Base-by-base conservation (phyloP, 2,113 vertebrate genomes). In the Cryptomyrus ogoouensis region DNA sequence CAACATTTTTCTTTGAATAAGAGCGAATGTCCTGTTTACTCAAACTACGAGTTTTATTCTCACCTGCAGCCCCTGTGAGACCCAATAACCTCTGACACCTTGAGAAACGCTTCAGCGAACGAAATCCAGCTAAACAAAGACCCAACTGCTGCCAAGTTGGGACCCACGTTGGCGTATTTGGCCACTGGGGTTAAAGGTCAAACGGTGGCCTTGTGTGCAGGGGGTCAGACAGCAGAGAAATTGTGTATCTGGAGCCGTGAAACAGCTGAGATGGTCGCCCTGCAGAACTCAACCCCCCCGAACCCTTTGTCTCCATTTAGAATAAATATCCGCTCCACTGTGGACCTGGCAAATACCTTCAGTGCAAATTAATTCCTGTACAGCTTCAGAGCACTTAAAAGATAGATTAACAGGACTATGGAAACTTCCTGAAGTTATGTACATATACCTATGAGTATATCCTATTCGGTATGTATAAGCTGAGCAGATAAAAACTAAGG, bases 341-440 rank as follows among this genome's bases (percentile, higher is more conserved):
- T 52, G 58, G 85, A 88, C 62, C 47, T 53, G 47, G 85, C 89
- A 90, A 58, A 90, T 86, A 49, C 85, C 66, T 80, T 39, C 35
- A n/a, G 84, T 27, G 13, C 84, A 87, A 89, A 83, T 89, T 83
- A 83, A 89, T 49, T 89, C 47, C 88, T 83, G 74, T 49, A 49
- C 62, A 27, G 31, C 35, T 88, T 74, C 66, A 74, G 5, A 66
- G 74, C 44, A 90, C 89, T 66, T 80, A 19, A 21, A 39, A 44
- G 89, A 84, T n/a, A 46, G 52, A 84, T 62, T 84, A 62, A 83
- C 31, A 90, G 56, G 27, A 12, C 56, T 50, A 50, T 62, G 80
- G 53, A 90, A 89, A 70, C 52, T 66, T 90, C 80, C 53, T 58
- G 39, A 46, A 44, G 13, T 53, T 47, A 24, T 21, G 39, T 49